Percentiles rank a stretch among this genome's conserved stretches.
These are phyloP conservation scores for Vulpes lagopus DNA, from an alignment of 2,113 vertebrate genomes.

Conservation along the genomic window DNA sequence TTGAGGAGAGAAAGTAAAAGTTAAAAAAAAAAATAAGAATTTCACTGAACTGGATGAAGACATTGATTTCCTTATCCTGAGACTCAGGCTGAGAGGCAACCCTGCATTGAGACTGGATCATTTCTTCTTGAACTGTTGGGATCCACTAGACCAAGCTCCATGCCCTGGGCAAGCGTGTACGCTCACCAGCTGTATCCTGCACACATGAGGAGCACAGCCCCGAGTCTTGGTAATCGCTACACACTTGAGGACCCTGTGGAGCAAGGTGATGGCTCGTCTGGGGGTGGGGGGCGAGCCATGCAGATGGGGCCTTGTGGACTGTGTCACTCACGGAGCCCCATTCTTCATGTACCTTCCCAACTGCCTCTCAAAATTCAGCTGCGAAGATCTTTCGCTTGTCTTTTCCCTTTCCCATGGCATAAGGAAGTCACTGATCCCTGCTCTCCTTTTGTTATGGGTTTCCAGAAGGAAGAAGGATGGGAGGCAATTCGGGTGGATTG, in stretches of 20 bases:
- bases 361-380: conserved; percentile 74
- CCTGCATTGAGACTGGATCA: conserved; percentile 45
- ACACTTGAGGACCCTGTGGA: conserved; percentile 66
- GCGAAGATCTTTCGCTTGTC: not conserved
- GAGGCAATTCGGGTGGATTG: conserved; percentile 69
- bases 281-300: conserved; percentile 62
- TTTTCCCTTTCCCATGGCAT: not conserved
- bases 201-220: not conserved
- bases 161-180: accelerated
- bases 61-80: conserved; percentile 61
- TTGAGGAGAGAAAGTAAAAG: not conserved
- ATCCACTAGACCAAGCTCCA: accelerated
- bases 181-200: not conserved
- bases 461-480: conserved; percentile 40
- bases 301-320: conserved; percentile 40
- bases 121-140: conserved; percentile 55
- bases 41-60: conserved; percentile 55
- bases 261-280: conserved; percentile 9
- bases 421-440: no score
- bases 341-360: conserved; percentile 57
- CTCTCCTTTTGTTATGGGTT: not conserved
- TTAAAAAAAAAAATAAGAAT: conserved; percentile 32
- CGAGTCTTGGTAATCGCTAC: not conserved
- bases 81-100: conserved; percentile 66
- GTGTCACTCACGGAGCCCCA: conserved; percentile 59